Base-by-base conservation (phyloP, 1,140 invertebrate genomes). In the Anastrepha ludens region DNA sequence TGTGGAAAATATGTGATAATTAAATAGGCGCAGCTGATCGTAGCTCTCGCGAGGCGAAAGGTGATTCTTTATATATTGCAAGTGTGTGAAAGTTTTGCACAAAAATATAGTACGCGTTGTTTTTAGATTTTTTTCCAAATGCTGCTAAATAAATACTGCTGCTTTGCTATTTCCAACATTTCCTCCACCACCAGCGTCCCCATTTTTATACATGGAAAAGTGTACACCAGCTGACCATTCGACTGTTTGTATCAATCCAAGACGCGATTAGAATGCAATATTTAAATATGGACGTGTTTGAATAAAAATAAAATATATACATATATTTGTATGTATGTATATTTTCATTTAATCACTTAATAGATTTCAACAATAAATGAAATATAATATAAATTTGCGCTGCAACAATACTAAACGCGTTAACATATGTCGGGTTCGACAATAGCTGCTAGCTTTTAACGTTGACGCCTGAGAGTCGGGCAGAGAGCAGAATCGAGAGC, bases 341-440 rank as follows among this genome's bases (percentile, higher is more conserved):
- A 13, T 58, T 58, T 58, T 58, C 7, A 13, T 67, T 67, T 11
- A 62, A 62, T 29, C 64, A 67, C 29, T 67, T 55, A 81, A 55
- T 29, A 9, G 17, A 81, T 29, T 58, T 58, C 47, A 55, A 58
- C 17, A 55, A 55, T 81, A 81, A 55, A 47, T 81, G 47, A 55
- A 81, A 81, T 81, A 81, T n/a, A 81, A 81, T 81, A 81, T n/a
- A 58, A 81, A 29, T 55, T 81, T 81, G 9, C 17, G n/a, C 15
- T 55, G 8, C 39, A 50, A 81, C n/a, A 29, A 81, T n/a, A 55
- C n/a, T 81, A 74, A 50, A 74, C 7, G 44, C 70, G 70, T 74
- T 74, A 81, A 81, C 74, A 81, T 81, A 81, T 81, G 74, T 81
- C 74, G 15, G 17, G n/a, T 20, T 55, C n/a, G 74, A 81, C n/a